Conservation (phyloP, 37 sponge, comb jelly and placozoan species). For the Haliclona indistincta region DNA sequence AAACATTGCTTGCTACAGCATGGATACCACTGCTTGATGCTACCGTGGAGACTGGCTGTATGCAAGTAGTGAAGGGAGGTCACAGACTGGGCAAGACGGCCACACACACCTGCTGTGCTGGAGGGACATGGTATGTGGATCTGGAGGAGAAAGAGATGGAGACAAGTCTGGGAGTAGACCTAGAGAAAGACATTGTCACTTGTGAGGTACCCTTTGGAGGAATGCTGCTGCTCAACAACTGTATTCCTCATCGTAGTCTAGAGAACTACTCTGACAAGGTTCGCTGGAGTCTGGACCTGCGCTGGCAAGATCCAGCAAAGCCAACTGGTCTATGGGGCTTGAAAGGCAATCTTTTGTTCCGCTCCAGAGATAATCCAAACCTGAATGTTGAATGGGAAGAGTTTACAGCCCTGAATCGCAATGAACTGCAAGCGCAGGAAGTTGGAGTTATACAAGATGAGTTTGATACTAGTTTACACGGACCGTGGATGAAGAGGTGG, state of each 20-base stretch:
- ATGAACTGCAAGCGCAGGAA: slow-evolving; percentile 23
- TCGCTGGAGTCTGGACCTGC: slow-evolving; percentile 85
- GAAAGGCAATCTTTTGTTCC: slow-evolving; percentile 56
- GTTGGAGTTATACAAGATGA: neutral
- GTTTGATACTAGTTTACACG: slow-evolving; percentile 81
- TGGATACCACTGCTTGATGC: slow-evolving; percentile 90
- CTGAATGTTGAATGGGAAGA: slow-evolving; percentile 56
- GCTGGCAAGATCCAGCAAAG: slow-evolving; percentile 69
- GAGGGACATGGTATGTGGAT: slow-evolving; percentile 83
- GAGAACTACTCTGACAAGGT: slow-evolving; percentile 64
- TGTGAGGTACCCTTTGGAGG: slow-evolving; percentile 84
- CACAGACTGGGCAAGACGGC: slow-evolving; percentile 64
- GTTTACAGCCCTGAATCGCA: slow-evolving; percentile 55
- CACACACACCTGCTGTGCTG: slow-evolving; percentile 84
- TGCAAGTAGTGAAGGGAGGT: slow-evolving; percentile 77
- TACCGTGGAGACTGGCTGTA: slow-evolving; percentile 73
- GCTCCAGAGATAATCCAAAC: slow-evolving; percentile 43
- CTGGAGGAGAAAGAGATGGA: slow-evolving; percentile 59
- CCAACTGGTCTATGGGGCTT: slow-evolving; percentile 70
- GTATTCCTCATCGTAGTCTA: slow-evolving; percentile 77
- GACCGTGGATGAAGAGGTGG: slow-evolving; percentile 91
- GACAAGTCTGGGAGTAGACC: slow-evolving; percentile 53
- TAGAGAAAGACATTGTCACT: slow-evolving; percentile 61
- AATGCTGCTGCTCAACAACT: slow-evolving; percentile 69
- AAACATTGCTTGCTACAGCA: slow-evolving; percentile 70